These are phyloP conservation scores for Hesperia comma DNA, from an alignment of 2,888 invertebrate species.

Conservation along the genomic window DNA sequence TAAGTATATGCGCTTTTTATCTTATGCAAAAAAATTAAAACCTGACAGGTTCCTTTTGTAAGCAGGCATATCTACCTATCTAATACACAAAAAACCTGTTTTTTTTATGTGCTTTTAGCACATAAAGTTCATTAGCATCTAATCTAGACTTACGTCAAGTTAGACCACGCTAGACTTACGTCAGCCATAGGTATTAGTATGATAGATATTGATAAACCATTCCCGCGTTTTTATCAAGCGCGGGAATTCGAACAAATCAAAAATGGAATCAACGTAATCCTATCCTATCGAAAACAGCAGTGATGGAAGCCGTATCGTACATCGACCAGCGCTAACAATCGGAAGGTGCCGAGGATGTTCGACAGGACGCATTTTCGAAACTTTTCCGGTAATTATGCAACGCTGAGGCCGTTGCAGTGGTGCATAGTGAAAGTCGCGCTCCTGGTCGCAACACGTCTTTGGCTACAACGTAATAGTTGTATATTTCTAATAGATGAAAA, in stretches of 20 bases:
- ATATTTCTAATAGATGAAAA: conserved; percentile 44
- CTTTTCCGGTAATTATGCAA: conserved; percentile 66
- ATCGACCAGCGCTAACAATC: conserved; percentile 28
- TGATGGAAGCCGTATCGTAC: conserved; percentile 11
- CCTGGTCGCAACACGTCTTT: conserved; percentile 42
- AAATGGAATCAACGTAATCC: not conserved
- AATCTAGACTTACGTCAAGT: no score
- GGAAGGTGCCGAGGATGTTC: conserved; percentile 54
- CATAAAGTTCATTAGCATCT: no score
- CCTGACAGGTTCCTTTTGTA: no score
- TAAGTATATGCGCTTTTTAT: no score
- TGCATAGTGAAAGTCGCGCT: conserved; percentile 61
- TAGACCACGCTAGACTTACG: no score
- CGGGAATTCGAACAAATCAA: not conserved
- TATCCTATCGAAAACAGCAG: not conserved
- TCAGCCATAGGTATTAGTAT: no score
- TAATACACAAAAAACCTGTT: no score
- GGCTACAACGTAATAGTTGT: conserved; percentile 45
- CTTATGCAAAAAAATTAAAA: no score
- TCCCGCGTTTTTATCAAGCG: not conserved
- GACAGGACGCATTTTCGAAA: conserved; percentile 68
- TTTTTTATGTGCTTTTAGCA: no score
- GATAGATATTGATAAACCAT: no score
- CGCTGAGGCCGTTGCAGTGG: conserved; percentile 41
- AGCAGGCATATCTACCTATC: no score